Percentiles rank a stretch among this genome's conserved stretches.
Conservation (phyloP, 2,797 vertebrate genomes). For the Trachurus trachurus region DNA sequence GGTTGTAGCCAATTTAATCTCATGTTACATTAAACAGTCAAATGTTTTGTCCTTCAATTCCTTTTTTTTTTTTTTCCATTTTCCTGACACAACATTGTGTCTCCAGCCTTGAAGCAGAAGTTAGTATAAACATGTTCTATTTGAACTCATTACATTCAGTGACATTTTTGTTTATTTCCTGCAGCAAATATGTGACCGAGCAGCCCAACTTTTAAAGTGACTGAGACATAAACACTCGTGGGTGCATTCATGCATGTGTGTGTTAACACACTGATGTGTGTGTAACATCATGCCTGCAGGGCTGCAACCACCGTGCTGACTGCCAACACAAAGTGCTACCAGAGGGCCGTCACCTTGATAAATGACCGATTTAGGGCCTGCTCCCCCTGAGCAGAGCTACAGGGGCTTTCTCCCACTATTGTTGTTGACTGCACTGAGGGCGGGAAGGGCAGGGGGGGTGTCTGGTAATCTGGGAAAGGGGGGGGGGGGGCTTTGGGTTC, state of each 20-base stretch:
- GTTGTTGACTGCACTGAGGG: conserved; percentile 62
- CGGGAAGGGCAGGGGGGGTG: conserved; percentile 46
- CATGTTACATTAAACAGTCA: conserved; percentile 1
- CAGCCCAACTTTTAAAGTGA: not conserved
- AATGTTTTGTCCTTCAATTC: conserved; percentile 16
- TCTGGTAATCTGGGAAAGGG: conserved; percentile 16
- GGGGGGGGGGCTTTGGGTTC: conserved; percentile 59
- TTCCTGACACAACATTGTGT: conserved; percentile 2
- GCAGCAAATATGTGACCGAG: conserved; percentile 10
- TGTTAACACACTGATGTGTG: conserved; percentile 49
- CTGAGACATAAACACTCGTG: conserved; percentile 9
- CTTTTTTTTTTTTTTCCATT: not conserved
- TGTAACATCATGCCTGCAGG: conserved; percentile 55
- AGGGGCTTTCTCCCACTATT: conserved; percentile 74
- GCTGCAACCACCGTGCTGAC: conserved; percentile 52
- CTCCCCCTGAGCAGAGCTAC: conserved; percentile 61
- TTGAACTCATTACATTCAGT: not conserved
- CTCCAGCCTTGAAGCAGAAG: not conserved
- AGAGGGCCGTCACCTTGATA: conserved; percentile 68
- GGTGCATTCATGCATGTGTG: conserved; percentile 29
- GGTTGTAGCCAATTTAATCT: conserved; percentile 14
- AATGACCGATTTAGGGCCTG: conserved; percentile 60
- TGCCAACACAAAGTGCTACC: conserved; percentile 63
- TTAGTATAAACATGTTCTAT: not conserved
- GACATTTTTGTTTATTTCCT: not conserved